phyloP scores from a whole-genome alignment of 2,113 vertebrate genomes.

The Chauna torquata region DNA sequence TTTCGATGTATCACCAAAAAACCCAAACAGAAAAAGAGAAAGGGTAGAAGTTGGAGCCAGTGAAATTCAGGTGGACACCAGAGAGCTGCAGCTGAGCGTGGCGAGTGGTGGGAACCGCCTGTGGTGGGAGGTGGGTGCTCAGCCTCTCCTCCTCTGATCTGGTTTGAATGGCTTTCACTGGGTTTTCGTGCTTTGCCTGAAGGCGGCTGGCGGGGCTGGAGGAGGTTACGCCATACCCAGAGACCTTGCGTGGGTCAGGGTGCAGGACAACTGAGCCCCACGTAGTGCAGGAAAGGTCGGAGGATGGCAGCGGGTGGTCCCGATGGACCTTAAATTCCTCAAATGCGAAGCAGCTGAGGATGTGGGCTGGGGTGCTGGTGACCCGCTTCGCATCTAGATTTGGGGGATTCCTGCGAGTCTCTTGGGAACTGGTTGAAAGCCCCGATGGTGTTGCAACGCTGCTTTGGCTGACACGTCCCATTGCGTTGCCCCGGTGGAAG shows the following conservation, averaged over 20 bases:
- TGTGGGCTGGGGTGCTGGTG: neutral
- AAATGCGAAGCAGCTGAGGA: rapidly evolving
- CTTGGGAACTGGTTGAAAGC: neutral
- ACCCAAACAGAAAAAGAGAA: neutral
- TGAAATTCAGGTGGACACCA: neutral
- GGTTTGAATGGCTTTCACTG: neutral
- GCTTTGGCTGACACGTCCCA: neutral
- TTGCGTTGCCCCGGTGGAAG: neutral
- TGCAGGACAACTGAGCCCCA: neutral
- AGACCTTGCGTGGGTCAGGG: neutral
- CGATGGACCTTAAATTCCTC: neutral
- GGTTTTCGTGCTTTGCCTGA: neutral
- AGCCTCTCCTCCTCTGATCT: neutral
- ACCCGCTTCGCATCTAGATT: rapidly evolving
- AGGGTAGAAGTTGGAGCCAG: neutral
- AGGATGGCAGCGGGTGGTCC: neutral
- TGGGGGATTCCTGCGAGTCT: neutral
- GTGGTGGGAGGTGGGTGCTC: neutral
- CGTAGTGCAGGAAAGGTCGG: neutral
- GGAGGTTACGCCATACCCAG: neutral
- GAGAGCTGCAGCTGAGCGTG: rapidly evolving
- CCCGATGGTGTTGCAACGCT: rapidly evolving
- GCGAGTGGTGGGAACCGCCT: neutral
- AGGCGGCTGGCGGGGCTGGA: rapidly evolving
- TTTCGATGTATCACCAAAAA: neutral